phyloP scores from a whole-genome alignment of 2,797 vertebrate species.

The Coranthus polyacanthus region DNA sequence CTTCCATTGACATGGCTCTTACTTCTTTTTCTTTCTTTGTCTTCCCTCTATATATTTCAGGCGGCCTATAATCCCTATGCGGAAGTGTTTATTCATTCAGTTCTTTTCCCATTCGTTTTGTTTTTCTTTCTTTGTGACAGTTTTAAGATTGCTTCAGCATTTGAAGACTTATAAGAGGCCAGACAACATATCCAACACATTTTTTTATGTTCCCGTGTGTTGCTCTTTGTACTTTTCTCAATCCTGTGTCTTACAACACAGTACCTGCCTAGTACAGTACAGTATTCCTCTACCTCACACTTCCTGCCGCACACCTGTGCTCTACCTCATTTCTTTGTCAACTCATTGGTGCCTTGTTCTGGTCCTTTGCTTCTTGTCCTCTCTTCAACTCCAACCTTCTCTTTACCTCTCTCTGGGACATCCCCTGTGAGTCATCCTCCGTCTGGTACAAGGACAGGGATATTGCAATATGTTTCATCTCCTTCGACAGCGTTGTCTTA shows the following conservation, averaged over 20 bases:
- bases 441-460: slow-evolving; percentile 51
- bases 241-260: no score
- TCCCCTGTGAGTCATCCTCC: slow-evolving; percentile 66
- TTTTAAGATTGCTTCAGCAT: no score
- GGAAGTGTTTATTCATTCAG: background rate
- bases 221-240: no score
- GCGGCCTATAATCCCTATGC: background rate
- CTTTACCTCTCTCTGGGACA: slow-evolving; percentile 33
- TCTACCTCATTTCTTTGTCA: background rate
- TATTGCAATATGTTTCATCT: slow-evolving; percentile 47
- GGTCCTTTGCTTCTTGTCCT: slow-evolving; percentile 27
- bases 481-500: slow-evolving; percentile 50
- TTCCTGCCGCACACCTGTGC: no score
- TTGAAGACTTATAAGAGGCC: background rate
- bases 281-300: no score
- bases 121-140: background rate
- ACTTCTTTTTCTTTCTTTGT: background rate
- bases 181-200: no score
- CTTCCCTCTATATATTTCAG: background rate
- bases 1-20: background rate
- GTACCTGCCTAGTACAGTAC: no score
- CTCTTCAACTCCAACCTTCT: slow-evolving; percentile 38
- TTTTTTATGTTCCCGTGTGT: no score
- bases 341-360: background rate
- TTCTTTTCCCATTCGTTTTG: background rate